phyloP scores from a whole-genome alignment of 2,797 vertebrate genomes.

The Calcarius lapponicus region DNA sequence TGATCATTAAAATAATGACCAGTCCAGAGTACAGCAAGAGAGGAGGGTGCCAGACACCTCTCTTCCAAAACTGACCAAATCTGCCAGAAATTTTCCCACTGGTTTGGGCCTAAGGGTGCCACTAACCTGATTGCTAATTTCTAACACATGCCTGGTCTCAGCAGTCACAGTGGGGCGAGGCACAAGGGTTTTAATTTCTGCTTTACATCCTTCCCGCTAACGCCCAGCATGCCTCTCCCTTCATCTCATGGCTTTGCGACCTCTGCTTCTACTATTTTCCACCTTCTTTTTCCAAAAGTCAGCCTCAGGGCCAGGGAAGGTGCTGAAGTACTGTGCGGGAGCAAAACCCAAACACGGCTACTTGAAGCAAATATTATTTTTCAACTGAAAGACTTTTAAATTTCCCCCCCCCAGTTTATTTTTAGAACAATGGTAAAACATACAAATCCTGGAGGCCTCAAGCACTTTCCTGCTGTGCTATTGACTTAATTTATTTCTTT shows the following conservation, averaged over 20 bases:
- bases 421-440: constrained; percentile 70
- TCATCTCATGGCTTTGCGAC: not conserved
- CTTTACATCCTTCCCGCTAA: not conserved
- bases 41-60: not conserved
- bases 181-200: not conserved
- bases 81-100: not conserved
- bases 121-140: not conserved
- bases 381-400: constrained; percentile 25
- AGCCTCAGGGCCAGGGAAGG: not conserved
- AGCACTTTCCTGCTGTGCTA: constrained; percentile 65
- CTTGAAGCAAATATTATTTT: constrained; percentile 61
- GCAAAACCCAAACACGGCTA: constrained; percentile 11
- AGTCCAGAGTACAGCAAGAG: not conserved
- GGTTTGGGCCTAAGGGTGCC: not conserved
- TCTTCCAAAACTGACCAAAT: not conserved
- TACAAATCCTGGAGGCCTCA: constrained; percentile 66
- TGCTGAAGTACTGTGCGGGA: not conserved
- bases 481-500: constrained; percentile 80
- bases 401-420: not conserved
- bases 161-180: not conserved
- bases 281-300: not conserved
- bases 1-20: not conserved
- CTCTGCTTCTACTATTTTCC: not conserved
- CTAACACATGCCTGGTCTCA: not conserved
- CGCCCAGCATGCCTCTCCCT: not conserved